Evolutionary conservation across 2,113 vertebrate genomes (phyloP).

Genomic region (Balaeniceps rex): DNA sequence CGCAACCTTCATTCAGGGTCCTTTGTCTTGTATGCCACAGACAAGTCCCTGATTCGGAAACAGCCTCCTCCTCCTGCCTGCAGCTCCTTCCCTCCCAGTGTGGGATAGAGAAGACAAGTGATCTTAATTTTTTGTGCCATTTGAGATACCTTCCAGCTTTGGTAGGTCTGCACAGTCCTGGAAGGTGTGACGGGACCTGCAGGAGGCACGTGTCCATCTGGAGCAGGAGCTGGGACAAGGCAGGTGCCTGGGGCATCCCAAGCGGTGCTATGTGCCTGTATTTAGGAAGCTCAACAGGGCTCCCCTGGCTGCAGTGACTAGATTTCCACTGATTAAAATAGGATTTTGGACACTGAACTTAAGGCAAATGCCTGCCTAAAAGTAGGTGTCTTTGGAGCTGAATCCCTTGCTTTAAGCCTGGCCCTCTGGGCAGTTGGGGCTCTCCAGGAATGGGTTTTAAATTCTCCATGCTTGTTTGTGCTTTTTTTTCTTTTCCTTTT

Average conservation of each 20-base stretch:
- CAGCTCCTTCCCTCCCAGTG: background rate
- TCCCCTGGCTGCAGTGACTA: background rate
- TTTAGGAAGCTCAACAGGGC: background rate
- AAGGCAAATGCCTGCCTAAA: background rate
- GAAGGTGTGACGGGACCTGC: background rate
- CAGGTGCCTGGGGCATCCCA: background rate
- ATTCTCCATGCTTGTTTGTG: background rate
- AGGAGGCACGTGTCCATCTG: background rate
- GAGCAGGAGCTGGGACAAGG: background rate
- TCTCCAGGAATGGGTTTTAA: background rate
- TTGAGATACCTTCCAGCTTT: background rate
- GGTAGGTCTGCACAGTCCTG: background rate
- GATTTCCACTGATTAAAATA: background rate
- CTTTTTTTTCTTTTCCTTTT: constrained; percentile 7
- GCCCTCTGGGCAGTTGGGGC: background rate
- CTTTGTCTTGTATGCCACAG: background rate
- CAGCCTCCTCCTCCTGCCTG: background rate
- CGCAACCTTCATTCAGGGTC: background rate
- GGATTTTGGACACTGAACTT: background rate
- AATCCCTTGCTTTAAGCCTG: background rate
- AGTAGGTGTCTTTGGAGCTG: background rate
- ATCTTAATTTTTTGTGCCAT: background rate
- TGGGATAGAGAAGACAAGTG: background rate
- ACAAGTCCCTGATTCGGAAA: background rate
- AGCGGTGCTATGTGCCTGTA: background rate